phyloP scores from a whole-genome alignment of 2,888 invertebrate species.

The Eugnorisma glareosa region DNA sequence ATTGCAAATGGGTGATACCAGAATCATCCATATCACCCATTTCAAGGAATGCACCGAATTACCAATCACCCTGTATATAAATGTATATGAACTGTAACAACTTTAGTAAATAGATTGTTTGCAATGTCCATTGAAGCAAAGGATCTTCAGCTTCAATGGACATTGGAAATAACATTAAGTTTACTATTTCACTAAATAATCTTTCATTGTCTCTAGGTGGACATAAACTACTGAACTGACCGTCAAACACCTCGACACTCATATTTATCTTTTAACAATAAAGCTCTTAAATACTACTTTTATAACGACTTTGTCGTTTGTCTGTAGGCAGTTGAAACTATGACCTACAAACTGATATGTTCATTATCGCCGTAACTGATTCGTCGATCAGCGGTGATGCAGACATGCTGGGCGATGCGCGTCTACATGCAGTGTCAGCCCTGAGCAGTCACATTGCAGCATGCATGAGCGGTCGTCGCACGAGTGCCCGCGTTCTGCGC shows the following conservation, averaged over 20 bases:
- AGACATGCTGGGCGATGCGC: slow-evolving; percentile 84
- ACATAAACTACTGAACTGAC: slow-evolving; percentile 43
- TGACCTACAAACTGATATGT: slow-evolving; percentile 86
- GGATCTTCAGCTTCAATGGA: background rate
- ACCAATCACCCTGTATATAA: background rate
- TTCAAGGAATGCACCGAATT: background rate
- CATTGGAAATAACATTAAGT: slow-evolving; percentile 1
- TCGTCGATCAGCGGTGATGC: slow-evolving; percentile 72
- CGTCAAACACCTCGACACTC: slow-evolving; percentile 73
- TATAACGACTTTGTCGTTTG: slow-evolving; percentile 82
- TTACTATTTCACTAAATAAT: slow-evolving; percentile 2
- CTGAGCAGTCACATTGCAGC: slow-evolving; percentile 73
- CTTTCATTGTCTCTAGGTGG: background rate
- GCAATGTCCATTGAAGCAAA: background rate
- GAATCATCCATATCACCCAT: background rate
- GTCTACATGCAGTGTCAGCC: slow-evolving; percentile 76
- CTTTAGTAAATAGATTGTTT: background rate
- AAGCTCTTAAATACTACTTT: slow-evolving; percentile 82
- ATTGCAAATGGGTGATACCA: background rate
- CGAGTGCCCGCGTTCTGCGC: slow-evolving; percentile 71
- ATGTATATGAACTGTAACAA: background rate
- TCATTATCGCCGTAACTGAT: slow-evolving; percentile 82
- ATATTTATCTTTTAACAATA: slow-evolving; percentile 67
- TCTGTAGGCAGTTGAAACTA: slow-evolving; percentile 75
- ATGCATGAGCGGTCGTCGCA: slow-evolving; percentile 69